Conservation (phyloP, 2,113 vertebrate species). For the Puma concolor region DNA sequence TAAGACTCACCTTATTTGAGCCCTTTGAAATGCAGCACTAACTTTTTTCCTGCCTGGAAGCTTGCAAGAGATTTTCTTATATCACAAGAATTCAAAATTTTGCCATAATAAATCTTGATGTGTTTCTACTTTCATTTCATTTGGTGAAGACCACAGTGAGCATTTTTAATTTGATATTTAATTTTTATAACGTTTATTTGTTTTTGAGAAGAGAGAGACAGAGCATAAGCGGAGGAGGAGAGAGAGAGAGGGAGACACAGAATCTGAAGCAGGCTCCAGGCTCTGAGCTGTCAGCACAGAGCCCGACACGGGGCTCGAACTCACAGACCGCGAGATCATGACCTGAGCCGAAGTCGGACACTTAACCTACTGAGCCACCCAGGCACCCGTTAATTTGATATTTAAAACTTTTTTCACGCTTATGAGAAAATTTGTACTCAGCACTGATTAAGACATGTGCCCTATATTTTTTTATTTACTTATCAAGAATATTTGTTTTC, state of each 20-base stretch:
- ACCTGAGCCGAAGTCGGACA: too few relatives aligned
- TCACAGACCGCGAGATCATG: too few relatives aligned
- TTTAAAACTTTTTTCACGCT: not conserved
- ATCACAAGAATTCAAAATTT: not conserved
- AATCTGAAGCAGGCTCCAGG: too few relatives aligned
- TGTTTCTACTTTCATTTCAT: not conserved
- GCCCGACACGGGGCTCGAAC: fast-evolving
- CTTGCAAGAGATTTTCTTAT: not conserved
- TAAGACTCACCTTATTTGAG: not conserved
- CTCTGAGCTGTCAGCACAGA: too few relatives aligned
- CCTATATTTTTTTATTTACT: not conserved
- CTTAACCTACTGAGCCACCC: too few relatives aligned
- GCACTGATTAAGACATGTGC: not conserved
- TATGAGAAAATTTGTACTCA: not conserved
- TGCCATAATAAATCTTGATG: not conserved
- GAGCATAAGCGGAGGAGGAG: too few relatives aligned
- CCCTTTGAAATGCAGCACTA: not conserved
- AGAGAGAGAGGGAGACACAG: too few relatives aligned
- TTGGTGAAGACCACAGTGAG: not conserved
- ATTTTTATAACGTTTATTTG: not conserved
- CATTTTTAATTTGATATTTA: not conserved
- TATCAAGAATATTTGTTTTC: not conserved
- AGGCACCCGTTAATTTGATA: not conserved
- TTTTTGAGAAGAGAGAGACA: too few relatives aligned
- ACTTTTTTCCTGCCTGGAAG: not conserved